Evolutionary conservation across 2,797 vertebrate genomes (phyloP).

Genomic region (Hypotaenidia okinawae): DNA sequence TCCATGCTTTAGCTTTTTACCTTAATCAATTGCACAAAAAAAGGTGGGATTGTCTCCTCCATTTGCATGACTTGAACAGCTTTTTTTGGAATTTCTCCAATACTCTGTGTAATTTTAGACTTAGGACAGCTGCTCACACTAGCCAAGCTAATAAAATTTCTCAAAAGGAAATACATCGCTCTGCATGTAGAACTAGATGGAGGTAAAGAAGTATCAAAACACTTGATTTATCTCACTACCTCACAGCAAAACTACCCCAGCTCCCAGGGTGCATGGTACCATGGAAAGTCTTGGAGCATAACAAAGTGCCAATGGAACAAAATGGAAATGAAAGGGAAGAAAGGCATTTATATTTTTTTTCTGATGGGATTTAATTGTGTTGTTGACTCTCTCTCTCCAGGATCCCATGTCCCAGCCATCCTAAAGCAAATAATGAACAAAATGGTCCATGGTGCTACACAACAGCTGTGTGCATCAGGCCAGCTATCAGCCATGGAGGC

Average conservation of each 20-base stretch:
- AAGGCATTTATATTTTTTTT: too few species aligned
- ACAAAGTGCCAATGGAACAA: neutral
- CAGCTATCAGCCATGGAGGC: neutral
- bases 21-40: neutral
- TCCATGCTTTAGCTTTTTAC: neutral
- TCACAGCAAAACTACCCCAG: neutral
- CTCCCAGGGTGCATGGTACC: neutral
- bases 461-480: neutral
- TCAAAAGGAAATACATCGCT: neutral
- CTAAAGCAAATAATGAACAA: neutral
- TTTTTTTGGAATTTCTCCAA: conserved; percentile 18
- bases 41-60: neutral
- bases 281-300: neutral
- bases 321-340: neutral
- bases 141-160: conserved; percentile 11
- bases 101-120: neutral
- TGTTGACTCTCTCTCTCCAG: neutral
- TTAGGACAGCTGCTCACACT: conserved; percentile 11
- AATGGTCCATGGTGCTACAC: neutral
- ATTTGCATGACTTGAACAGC: neutral
- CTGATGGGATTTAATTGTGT: neutral
- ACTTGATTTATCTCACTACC: neutral
- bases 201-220: neutral
- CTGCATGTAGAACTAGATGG: neutral
- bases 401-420: neutral